phyloP scores from a whole-genome alignment of 1,140 invertebrate genomes.

The Sweltsa coloradensis region DNA sequence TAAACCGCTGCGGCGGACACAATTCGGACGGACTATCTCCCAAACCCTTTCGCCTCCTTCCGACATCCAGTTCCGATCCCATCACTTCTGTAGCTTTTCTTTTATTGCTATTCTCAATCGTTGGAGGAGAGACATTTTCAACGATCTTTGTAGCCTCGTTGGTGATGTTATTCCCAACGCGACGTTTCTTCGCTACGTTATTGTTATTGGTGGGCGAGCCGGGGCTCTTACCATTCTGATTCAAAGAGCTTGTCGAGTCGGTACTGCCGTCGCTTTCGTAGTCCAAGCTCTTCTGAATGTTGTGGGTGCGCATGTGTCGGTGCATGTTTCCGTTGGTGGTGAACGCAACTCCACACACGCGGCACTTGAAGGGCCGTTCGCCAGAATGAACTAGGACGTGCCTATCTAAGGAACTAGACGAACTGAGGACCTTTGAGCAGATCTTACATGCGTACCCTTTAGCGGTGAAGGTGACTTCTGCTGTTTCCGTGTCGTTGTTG shows the following conservation, averaged over 20 bases:
- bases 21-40: no score
- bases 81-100: no score
- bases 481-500: constrained; percentile 34
- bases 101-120: no score
- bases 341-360: constrained; percentile 66
- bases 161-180: no score
- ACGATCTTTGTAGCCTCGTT: no score
- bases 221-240: constrained; percentile 16
- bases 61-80: no score
- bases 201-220: constrained; percentile 24
- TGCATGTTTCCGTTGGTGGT: constrained; percentile 85
- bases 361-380: constrained; percentile 64
- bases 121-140: no score
- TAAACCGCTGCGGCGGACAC: constrained; percentile 16
- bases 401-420: constrained; percentile 61
- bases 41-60: no score
- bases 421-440: constrained; percentile 47
- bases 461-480: constrained; percentile 31
- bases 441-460: constrained; percentile 38
- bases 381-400: constrained; percentile 65
- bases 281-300: constrained; percentile 17
- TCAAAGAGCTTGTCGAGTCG: constrained; percentile 19
- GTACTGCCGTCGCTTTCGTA: constrained; percentile 29
- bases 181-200: neutral
- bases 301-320: constrained; percentile 64